Conservation (phyloP, 2,888 invertebrate genomes). For the Corbicula japonica region DNA sequence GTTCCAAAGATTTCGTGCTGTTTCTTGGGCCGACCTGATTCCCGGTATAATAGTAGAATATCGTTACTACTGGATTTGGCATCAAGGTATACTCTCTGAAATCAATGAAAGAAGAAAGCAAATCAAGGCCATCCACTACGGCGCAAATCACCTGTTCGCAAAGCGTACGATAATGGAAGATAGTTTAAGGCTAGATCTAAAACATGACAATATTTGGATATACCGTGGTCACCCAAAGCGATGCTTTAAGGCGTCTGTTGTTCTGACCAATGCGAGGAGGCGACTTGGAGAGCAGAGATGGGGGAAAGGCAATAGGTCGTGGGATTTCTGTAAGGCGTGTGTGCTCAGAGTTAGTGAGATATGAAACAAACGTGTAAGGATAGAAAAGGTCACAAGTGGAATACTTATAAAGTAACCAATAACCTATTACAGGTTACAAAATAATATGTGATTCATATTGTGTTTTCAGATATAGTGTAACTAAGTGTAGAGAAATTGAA, state of each 20-base stretch:
- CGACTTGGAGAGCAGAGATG: constrained; percentile 44
- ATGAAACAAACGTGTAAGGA: too few relatives aligned
- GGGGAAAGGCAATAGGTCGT: constrained; percentile 35
- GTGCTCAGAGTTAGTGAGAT: too few relatives aligned
- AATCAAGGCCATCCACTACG: constrained; percentile 58
- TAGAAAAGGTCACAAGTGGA: too few relatives aligned
- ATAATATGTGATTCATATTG: too few relatives aligned
- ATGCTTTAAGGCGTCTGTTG: constrained; percentile 17
- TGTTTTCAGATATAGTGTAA: too few relatives aligned
- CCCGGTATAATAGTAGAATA: constrained; percentile 49
- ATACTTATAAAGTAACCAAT: too few relatives aligned
- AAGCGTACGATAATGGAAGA: constrained; percentile 51
- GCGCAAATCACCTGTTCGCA: constrained; percentile 40
- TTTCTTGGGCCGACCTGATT: constrained; percentile 39
- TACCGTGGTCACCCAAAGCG: constrained; percentile 27
- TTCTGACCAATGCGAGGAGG: constrained; percentile 29
- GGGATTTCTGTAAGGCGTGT: constrained; percentile 46
- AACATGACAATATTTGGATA: constrained; percentile 15
- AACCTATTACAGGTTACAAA: too few relatives aligned
- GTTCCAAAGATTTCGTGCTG: constrained; percentile 33
- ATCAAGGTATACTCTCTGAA: constrained; percentile 45
- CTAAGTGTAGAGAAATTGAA: too few relatives aligned
- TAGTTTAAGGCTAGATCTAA: constrained; percentile 23
- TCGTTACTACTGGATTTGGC: constrained; percentile 35
- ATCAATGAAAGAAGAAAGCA: constrained; percentile 20